Percentiles rank a stretch among this genome's conserved stretches.
phyloP scores from a whole-genome alignment of 2,888 invertebrate genomes.

The Osmoderma eremita region DNA sequence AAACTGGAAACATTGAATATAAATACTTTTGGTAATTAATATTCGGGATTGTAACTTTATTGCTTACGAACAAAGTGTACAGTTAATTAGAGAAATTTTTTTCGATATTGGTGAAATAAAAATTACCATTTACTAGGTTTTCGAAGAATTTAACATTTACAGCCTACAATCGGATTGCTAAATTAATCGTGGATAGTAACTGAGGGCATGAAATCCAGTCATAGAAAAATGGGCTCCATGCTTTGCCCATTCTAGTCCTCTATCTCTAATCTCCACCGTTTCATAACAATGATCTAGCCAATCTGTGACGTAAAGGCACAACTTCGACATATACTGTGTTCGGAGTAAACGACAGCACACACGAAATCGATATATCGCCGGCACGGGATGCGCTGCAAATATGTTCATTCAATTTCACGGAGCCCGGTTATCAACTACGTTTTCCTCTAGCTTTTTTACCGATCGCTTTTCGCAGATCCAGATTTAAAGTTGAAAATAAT shows the following conservation, averaged over 20 bases:
- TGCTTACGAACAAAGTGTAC: too few species aligned
- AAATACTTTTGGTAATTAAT: too few species aligned
- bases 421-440: slow-evolving; percentile 23
- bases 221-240: not conserved
- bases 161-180: not conserved
- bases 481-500: slow-evolving; percentile 19
- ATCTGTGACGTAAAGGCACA: slow-evolving; percentile 14
- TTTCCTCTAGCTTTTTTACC: slow-evolving; percentile 25
- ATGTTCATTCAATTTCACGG: slow-evolving; percentile 42
- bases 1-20: too few species aligned
- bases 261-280: not conserved
- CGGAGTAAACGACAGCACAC: slow-evolving; percentile 22
- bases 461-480: slow-evolving; percentile 12
- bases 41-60: too few species aligned
- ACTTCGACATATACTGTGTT: not conserved
- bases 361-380: slow-evolving; percentile 46
- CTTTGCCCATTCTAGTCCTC: not conserved
- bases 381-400: slow-evolving; percentile 40
- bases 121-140: too few species aligned
- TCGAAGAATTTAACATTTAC: slow-evolving; percentile 2
- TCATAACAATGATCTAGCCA: slow-evolving; percentile 16
- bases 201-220: not conserved
- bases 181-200: not conserved
- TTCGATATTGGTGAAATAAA: too few species aligned
- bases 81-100: too few species aligned